Base-by-base conservation (phyloP, 1,140 invertebrate genomes). In the Tetragnatha versicolor region DNA sequence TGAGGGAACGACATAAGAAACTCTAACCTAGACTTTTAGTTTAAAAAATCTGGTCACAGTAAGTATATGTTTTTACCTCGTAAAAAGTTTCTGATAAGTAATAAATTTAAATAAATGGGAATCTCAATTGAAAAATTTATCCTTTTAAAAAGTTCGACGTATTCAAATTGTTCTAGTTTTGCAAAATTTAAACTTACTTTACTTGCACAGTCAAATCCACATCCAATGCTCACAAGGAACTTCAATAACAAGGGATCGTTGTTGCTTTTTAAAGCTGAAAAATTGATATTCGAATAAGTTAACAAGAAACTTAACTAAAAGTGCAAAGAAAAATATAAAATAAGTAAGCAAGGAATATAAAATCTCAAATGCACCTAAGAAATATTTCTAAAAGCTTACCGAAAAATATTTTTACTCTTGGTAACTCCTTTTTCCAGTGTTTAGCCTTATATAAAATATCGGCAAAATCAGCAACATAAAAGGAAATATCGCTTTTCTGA, bases 151-250 rank as follows among this genome's bases (percentile, higher is more conserved):
- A 45, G 7, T 45, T 9, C 39, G 7, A 7, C 39, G 39, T 45
- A 17, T 45, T 17, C 7, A n/a, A n/a, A 7, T 9, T 17, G 17
- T 17, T 17, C 39, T 45, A n/a, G n/a, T n/a, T n/a, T n/a, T n/a
- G 9, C 4, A n/a, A n/a, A n/a, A n/a, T n/a, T n/a, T n/a, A n/a
- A n/a, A 77, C 86, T 86, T 86, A 91, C 91, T 87, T 97, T 97
- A 61, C 95, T 98, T 49, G 97, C 97, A 88, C 97, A 99, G 87
- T 99, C 97, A 87, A 99, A 99, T 69, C 93, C 91, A 55, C 90
- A 88, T 29, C 97, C 97, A 68, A 98, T 88, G 22, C 92, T 89
- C 39, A 94, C 94, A 81, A 98, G 86, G 25, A 94, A 89, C 85
- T 93, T 90, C 68, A 99, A 87, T 58, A 99, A 90, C 77, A 91